Percentiles rank a stretch among this genome's conserved stretches.
These are phyloP conservation scores for Umimayanthus chanpuru DNA, from an alignment of 92 coral and sea anemone genomes.

Conservation along the genomic window DNA sequence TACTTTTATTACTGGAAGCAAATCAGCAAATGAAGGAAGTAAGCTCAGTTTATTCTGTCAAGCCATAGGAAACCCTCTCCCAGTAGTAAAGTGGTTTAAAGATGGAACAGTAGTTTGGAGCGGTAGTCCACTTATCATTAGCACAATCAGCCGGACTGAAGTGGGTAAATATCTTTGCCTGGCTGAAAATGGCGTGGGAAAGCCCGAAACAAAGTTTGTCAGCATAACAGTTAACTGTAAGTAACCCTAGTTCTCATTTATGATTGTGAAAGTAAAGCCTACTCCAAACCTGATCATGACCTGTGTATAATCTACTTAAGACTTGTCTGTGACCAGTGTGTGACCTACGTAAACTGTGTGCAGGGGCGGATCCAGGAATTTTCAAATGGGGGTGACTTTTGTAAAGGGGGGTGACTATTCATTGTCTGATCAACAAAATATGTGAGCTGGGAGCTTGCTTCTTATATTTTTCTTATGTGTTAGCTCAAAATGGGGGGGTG, in stretches of 20 bases:
- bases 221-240: slow-evolving; percentile 17
- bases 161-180: slow-evolving; percentile 1
- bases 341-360: no score
- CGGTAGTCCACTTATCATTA: background rate
- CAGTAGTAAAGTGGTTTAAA: slow-evolving; percentile 28
- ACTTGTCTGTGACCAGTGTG: no score
- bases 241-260: background rate
- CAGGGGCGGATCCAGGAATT: no score
- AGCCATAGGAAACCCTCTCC: slow-evolving; percentile 17
- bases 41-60: background rate
- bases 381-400: no score
- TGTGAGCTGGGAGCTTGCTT: no score
- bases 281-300: no score
- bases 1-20: background rate
- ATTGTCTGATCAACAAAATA: no score
- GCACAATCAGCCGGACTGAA: background rate
- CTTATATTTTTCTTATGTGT: no score
- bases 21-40: background rate
- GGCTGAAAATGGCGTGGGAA: slow-evolving; percentile 30
- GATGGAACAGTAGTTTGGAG: background rate
- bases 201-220: background rate
- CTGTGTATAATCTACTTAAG: no score
- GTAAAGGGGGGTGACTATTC: no score
- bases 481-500: no score
- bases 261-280: no score